Evolutionary conservation across 2,113 vertebrate genomes (phyloP), one percentile per base, ranked within the genome.

Genomic region (Coryphaenoides rupestris): DNA sequence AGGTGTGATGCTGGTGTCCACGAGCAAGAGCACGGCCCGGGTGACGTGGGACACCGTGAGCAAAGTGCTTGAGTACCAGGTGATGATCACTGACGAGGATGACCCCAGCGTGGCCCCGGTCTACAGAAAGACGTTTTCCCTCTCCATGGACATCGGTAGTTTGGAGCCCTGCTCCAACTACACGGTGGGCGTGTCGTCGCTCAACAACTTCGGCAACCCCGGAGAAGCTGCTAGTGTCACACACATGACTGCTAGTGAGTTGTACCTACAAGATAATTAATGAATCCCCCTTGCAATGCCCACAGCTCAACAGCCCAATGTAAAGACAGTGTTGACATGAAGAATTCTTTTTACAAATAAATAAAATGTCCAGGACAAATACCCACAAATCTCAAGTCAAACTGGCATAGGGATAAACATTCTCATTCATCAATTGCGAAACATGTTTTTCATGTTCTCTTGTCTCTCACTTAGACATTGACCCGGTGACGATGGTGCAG

Each of bases 111-210:
- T 60, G 4, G 0, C n/a, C 1, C 63, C 68, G 1, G 22, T 83
- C 22, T 53, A 74, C 57, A 55, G n/a, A 21, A 77, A 74, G 10
- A 77, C 82, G 26, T 67, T 83, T 1, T 0, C 2, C 10, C 80
- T 72, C 4, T 28, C 4, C n/a, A 46, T 86, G 69, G 68, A 83
- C 1, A 73, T 92, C 66, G 46, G 45, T 19, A 68, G 75, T 23
- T 84, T 93, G 68, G 70, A 78, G 62, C 84, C 87, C 15, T 92
- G 92, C 75, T 77, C 88, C 63, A 80, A 50, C 28, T 93, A 91
- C 72, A 84, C 69, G 14, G 79, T 93, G 33, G 89, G 81, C 17
- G 77, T 92, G 1, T 88, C 88, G 19, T 92, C 91, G 3, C 1
- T 87, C 55, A 90, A 90, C 23, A 26, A 60, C 66, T 92, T 91